Evolutionary conservation across 2,113 vertebrate species (phyloP).

Genomic region (Eptesicus fuscus): DNA sequence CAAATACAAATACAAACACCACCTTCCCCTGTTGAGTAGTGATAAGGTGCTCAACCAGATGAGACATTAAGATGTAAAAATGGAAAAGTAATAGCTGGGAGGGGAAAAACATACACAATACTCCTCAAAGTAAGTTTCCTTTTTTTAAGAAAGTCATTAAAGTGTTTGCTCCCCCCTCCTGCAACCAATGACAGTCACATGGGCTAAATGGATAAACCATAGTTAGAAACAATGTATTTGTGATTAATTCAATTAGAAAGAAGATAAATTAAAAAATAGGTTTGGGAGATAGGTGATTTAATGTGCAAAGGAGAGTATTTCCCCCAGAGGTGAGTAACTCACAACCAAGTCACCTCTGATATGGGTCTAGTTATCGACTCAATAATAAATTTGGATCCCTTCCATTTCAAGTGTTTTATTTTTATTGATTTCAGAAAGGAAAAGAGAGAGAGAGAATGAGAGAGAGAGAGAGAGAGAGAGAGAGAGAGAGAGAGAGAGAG

Average conservation of each 20-base stretch:
- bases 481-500: no score
- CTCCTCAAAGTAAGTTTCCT: slow-evolving; percentile 66
- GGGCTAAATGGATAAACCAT: not conserved
- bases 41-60: slow-evolving; percentile 86
- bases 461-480: no score
- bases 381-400: not conserved
- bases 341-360: not conserved
- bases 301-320: not conserved
- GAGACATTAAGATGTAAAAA: slow-evolving; percentile 80
- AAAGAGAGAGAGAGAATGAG: no score
- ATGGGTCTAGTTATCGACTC: slow-evolving; percentile 6
- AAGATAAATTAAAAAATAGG: slow-evolving; percentile 38
- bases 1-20: slow-evolving; percentile 84
- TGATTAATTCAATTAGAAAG: slow-evolving; percentile 70
- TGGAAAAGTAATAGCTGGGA: slow-evolving; percentile 75
- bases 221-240: slow-evolving; percentile 2
- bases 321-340: not conserved
- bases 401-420: not conserved
- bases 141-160: slow-evolving; percentile 61
- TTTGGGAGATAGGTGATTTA: slow-evolving; percentile 10
- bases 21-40: slow-evolving; percentile 80
- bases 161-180: not conserved
- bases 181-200: not conserved
- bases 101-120: slow-evolving; percentile 40
- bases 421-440: no score